Percentiles rank a stretch among this genome's conserved stretches.
These are phyloP conservation scores for Furcula furcula DNA, from an alignment of 2,888 invertebrate genomes.

Conservation along the genomic window DNA sequence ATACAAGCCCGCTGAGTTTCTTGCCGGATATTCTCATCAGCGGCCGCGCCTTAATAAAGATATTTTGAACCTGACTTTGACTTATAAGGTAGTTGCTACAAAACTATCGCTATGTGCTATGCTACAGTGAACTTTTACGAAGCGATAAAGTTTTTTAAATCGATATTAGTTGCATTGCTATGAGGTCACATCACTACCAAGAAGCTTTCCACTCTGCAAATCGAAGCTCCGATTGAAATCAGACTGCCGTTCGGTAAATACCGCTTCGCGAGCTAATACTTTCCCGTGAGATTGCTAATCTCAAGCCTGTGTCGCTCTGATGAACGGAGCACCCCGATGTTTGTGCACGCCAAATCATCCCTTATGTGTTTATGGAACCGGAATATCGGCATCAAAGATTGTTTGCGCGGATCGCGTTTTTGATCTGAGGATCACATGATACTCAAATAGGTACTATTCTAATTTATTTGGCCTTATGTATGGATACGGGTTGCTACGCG, in stretches of 20 bases:
- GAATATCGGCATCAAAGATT: conserved; percentile 2
- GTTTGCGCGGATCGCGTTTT: not conserved
- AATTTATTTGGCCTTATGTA: not conserved
- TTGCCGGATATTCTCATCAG: conserved; percentile 5
- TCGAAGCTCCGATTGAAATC: conserved; percentile 73
- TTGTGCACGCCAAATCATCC: conserved; percentile 32
- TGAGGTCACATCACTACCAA: conserved; percentile 40
- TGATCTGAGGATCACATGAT: too few relatives aligned
- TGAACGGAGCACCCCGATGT: conserved; percentile 38
- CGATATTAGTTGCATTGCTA: conserved; percentile 21
- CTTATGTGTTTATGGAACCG: conserved; percentile 10
- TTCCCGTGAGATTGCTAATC: conserved; percentile 73
- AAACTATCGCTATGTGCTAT: too few relatives aligned
- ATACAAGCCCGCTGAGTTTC: too few relatives aligned
- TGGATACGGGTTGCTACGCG: too few relatives aligned
- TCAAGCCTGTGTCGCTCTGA: conserved; percentile 40
- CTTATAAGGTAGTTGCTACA: too few relatives aligned
- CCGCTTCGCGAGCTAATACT: conserved; percentile 73
- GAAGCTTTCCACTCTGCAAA: conserved; percentile 52
- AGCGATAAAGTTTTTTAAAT: conserved; percentile 11
- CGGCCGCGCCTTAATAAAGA: conserved; percentile 18
- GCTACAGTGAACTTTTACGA: too few relatives aligned
- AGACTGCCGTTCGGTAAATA: conserved; percentile 68
- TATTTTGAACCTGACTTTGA: conserved; percentile 10
- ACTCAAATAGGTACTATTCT: not conserved